Percentiles rank a stretch among this genome's conserved stretches.
phyloP scores from a whole-genome alignment of 2,113 vertebrate species.

The Clarias gariepinus region DNA sequence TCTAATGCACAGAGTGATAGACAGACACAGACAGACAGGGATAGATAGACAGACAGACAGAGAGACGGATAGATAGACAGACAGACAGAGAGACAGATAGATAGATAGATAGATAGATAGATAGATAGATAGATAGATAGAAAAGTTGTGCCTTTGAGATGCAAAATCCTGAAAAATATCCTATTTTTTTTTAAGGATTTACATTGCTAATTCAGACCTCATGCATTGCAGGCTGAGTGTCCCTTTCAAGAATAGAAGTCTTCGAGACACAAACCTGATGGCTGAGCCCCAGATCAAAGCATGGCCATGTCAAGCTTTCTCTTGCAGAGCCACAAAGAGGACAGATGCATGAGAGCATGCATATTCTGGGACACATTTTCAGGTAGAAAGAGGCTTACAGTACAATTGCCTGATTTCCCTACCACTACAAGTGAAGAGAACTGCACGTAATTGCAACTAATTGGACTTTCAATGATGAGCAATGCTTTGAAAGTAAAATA shows the following conservation, averaged over 20 bases:
- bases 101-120: slow-evolving; percentile 45
- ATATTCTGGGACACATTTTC: slow-evolving; percentile 58
- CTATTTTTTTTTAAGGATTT: slow-evolving; percentile 65
- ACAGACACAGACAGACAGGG: no score
- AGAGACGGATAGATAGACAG: not conserved
- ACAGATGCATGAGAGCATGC: slow-evolving; percentile 58
- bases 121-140: slow-evolving; percentile 46
- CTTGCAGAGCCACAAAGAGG: slow-evolving; percentile 55
- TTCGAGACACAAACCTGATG: slow-evolving; percentile 70
- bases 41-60: not conserved
- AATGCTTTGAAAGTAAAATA: slow-evolving; percentile 36
- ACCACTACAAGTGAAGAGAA: slow-evolving; percentile 22
- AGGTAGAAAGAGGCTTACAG: slow-evolving; percentile 53
- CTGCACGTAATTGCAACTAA: slow-evolving; percentile 37
- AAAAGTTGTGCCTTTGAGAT: slow-evolving; percentile 67
- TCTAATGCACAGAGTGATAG: not conserved
- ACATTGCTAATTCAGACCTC: slow-evolving; percentile 75
- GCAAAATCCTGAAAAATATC: slow-evolving; percentile 71
- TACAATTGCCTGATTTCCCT: slow-evolving; percentile 44
- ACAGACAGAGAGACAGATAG: not conserved
- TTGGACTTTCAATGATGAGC: slow-evolving; percentile 28
- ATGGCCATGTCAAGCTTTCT: slow-evolving; percentile 55
- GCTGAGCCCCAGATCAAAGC: slow-evolving; percentile 71
- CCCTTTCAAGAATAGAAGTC: slow-evolving; percentile 68
- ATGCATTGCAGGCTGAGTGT: slow-evolving; percentile 61